phyloP scores from a whole-genome alignment of 2,113 vertebrate genomes.

The Sialia sialis region DNA sequence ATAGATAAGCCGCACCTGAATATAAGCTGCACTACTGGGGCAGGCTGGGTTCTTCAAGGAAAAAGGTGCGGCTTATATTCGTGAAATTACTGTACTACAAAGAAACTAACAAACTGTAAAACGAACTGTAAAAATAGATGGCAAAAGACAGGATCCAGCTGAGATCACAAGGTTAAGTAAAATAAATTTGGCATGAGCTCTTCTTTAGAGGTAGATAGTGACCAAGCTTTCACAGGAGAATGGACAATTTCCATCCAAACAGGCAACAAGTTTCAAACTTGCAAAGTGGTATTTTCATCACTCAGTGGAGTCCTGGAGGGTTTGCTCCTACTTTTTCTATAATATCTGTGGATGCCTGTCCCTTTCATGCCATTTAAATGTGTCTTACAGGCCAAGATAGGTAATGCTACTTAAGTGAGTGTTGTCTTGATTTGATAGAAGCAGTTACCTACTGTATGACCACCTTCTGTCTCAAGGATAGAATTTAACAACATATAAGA shows the following conservation, averaged over 20 bases:
- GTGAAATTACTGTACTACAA: too few relatives aligned
- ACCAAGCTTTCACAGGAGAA: neutral
- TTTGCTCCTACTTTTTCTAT: neutral
- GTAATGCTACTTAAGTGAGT: neutral
- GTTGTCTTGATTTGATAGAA: neutral
- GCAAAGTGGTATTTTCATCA: neutral
- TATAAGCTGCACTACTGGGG: too few relatives aligned
- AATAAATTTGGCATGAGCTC: neutral
- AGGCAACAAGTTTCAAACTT: neutral
- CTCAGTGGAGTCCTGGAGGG: neutral
- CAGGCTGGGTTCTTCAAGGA: too few relatives aligned
- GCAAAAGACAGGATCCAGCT: neutral
- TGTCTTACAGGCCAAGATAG: neutral
- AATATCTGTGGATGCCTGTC: neutral
- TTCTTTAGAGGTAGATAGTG: neutral
- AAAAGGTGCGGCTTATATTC: too few relatives aligned
- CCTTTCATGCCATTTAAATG: neutral
- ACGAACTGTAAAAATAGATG: neutral
- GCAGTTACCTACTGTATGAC: neutral
- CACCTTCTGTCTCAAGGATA: neutral
- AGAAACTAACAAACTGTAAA: too few relatives aligned
- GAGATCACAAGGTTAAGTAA: neutral
- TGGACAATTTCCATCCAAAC: neutral
- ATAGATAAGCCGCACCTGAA: too few relatives aligned
- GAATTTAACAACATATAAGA: neutral